A percentile compares a stretch with the other conserved stretches of the same genome.
Evolutionary conservation across 1,140 invertebrate species (phyloP).

Genomic region (Ruditapes philippinarum): DNA sequence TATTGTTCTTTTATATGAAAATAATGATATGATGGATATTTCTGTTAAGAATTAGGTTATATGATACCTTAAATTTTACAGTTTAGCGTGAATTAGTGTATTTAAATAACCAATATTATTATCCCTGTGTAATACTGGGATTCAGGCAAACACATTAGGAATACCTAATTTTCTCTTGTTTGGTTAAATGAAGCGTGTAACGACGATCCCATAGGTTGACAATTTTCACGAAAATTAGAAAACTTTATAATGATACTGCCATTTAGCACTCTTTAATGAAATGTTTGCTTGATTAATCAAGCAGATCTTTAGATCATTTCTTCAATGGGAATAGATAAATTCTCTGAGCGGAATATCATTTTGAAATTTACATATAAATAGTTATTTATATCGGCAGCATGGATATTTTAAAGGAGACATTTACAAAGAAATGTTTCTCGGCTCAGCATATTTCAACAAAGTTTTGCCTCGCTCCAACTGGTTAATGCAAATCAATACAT

Average conservation of each 20-base stretch:
- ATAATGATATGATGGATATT: no score
- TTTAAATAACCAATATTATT: not conserved
- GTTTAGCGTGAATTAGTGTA: no score
- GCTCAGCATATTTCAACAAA: not conserved
- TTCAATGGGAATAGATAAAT: slow-evolving; percentile 11
- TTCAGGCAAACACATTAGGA: not conserved
- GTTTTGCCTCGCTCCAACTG: not conserved
- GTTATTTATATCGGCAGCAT: not conserved
- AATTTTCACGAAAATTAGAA: slow-evolving; percentile 19
- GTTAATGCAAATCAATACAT: not conserved
- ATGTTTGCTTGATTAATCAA: not conserved
- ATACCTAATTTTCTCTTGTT: not conserved
- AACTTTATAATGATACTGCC: not conserved
- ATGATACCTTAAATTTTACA: no score
- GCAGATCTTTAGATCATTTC: not conserved
- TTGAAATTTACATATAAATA: slow-evolving; percentile 38
- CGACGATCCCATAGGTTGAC: not conserved
- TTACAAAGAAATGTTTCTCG: not conserved
- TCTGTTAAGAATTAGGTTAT: no score
- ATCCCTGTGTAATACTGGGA: not conserved
- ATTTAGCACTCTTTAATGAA: not conserved
- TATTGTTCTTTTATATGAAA: no score
- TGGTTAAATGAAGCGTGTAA: slow-evolving; percentile 5
- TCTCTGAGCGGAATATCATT: not conserved
- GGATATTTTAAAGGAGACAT: not conserved